Conservation (phyloP, 2,888 invertebrate species). For the Nemapogon koenigi region DNA sequence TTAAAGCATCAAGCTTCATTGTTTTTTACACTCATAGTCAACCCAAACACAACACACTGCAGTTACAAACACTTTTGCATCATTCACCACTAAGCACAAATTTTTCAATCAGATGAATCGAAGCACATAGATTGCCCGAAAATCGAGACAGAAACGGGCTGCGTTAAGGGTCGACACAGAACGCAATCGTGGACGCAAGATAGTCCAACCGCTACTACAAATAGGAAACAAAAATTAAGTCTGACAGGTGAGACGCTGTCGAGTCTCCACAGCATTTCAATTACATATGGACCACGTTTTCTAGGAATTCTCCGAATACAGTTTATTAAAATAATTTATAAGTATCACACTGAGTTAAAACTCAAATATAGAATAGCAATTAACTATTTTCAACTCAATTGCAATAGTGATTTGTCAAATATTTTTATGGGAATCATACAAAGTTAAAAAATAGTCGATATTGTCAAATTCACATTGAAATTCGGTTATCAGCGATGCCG, state of each 20-base stretch:
- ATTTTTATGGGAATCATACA: no score
- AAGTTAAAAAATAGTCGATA: no score
- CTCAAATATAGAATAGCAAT: no score
- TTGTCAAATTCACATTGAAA: no score
- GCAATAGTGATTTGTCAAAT: no score
- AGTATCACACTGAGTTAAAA: neutral
- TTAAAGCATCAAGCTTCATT: no score
- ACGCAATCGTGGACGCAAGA: conserved; percentile 61
- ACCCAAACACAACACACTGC: neutral
- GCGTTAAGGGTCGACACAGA: conserved; percentile 3
- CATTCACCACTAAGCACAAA: neutral
- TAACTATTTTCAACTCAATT: neutral
- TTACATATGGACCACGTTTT: no score
- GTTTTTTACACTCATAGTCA: no score
- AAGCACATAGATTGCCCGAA: conserved; percentile 2
- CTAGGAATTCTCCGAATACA: no score
- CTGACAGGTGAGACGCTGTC: conserved; percentile 70
- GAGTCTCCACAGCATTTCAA: no score
- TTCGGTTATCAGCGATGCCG: no score
- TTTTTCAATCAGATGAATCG: conserved; percentile 5
- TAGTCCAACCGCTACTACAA: conserved; percentile 67
- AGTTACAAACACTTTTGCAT: neutral
- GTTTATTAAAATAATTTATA: no score
- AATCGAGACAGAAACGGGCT: neutral
- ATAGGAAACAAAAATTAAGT: conserved; percentile 74